Base-by-base conservation (phyloP, 2,888 invertebrate species). In the Drosophila mimica region DNA sequence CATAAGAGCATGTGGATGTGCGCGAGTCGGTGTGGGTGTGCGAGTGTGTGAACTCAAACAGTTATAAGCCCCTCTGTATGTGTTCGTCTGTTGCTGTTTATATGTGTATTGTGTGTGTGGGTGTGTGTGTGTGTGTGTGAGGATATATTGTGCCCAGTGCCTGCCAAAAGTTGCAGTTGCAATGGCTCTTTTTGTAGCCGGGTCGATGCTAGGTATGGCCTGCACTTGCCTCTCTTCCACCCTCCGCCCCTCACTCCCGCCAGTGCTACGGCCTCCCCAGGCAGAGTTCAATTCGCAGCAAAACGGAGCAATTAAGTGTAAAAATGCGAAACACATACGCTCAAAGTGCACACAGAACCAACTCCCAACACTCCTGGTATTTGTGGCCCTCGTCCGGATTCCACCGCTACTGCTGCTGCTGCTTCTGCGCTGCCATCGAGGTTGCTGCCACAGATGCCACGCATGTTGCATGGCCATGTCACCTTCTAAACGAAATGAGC, bases 401-500 rank as follows among this genome's bases (percentile, higher is more conserved):
- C 56, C 61, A 38, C 30, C n/a, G 20, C 40, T 56, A 28, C 34
- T 31, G n/a, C 38, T 51, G 25, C 38, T n/a, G 20, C n/a, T 11
- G 53, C 64, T 46, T 20, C 46, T 46, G 43, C 8, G 58, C 56
- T 57, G n/a, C 30, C 6, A 11, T 51, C n/a, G 51, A n/a, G 28
- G 17, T 51, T 52, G 52, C 56, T 51, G 67, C 68, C 69, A 70
- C 81, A 62, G 78, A 61, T 81, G 78, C 72, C 81, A 83, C 84
- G 90, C 84, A 82, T 85, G 90, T 82, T 73, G 69, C 89, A 72
- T 83, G 86, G 90, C 74, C 85, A 59, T 86, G 85, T 86, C 85
- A 86, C 85, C 85, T 90, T 86, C 90, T 90, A 86, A 89, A 81
- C 89, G 90, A 90, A 86, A 86, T 86, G 85, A 90, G 90, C 85